These are phyloP conservation scores for Chondrosia reniformis DNA, from an alignment of 37 sponge, comb jelly and placozoan genomes.

Conservation along the genomic window DNA sequence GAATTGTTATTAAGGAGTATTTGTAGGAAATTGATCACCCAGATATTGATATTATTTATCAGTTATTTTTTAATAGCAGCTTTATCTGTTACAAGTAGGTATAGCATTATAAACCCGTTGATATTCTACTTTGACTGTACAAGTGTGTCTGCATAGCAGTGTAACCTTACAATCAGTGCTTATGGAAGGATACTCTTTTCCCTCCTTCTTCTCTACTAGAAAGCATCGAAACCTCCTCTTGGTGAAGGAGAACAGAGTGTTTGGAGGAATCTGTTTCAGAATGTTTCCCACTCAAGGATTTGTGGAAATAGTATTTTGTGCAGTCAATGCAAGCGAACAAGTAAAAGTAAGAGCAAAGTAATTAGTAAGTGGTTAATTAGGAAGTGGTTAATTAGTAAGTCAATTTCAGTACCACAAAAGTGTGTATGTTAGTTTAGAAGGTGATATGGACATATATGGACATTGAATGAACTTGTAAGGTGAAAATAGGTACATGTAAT, in stretches of 20 bases:
- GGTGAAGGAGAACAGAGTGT: slow-evolving; percentile 86
- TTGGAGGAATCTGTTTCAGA: slow-evolving; percentile 95
- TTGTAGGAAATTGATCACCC: too few relatives aligned
- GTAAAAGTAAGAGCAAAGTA: slow-evolving; percentile 69
- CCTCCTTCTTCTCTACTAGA: slow-evolving; percentile 20
- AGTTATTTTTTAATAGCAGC: too few relatives aligned
- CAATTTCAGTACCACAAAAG: too few relatives aligned
- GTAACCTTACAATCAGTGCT: background rate
- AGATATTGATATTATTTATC: background rate
- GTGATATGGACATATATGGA: too few relatives aligned
- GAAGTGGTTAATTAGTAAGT: too few relatives aligned
- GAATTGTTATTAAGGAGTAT: too few relatives aligned
- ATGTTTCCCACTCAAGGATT: slow-evolving; percentile 86
- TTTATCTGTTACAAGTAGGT: too few relatives aligned
- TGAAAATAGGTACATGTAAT: too few relatives aligned
- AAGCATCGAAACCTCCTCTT: slow-evolving; percentile 86
- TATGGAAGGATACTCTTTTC: background rate
- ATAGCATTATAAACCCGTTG: too few relatives aligned
- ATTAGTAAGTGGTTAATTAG: too few relatives aligned
- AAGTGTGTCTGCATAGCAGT: background rate
- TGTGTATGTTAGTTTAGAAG: too few relatives aligned
- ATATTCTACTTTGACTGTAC: background rate
- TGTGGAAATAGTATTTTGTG: slow-evolving; percentile 97
- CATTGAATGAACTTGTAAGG: too few relatives aligned
- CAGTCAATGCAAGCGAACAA: slow-evolving; percentile 92